phyloP scores from a whole-genome alignment of 2,113 vertebrate genomes.

The Lepisosteus oculatus region DNA sequence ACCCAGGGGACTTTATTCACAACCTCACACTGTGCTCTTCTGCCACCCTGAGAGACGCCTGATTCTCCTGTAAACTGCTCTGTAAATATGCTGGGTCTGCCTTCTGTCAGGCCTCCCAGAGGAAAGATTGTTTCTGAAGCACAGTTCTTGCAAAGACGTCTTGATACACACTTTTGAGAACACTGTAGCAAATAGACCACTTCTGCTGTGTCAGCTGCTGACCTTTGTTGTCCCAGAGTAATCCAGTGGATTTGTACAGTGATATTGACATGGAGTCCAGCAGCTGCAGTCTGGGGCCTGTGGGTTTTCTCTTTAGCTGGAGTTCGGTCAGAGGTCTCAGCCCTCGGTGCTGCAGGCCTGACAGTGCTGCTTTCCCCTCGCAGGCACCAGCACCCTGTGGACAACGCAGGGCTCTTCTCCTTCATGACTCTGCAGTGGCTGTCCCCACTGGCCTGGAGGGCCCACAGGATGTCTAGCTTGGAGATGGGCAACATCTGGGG shows the following conservation, averaged over 20 bases:
- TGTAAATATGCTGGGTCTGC: slow-evolving; percentile 59
- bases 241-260: no score
- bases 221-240: no score
- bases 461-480: slow-evolving; percentile 58
- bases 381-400: slow-evolving; percentile 78
- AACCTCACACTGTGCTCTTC: no score
- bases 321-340: no score
- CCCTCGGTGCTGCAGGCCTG: no score
- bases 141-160: neutral
- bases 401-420: slow-evolving; percentile 75
- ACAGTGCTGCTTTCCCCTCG: slow-evolving; percentile 28
- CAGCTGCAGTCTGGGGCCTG: neutral
- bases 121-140: slow-evolving; percentile 26
- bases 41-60: no score
- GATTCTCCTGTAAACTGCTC: slow-evolving; percentile 50
- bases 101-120: slow-evolving; percentile 29
- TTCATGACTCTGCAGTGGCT: slow-evolving; percentile 79
- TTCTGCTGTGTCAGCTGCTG: no score
- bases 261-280: no score
- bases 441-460: slow-evolving; percentile 65
- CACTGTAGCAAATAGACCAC: no score
- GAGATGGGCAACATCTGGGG: slow-evolving; percentile 68
- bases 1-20: no score
- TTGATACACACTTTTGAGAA: no score
- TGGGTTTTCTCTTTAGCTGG: slow-evolving; percentile 18